Evolutionary conservation across 2,113 vertebrate genomes (phyloP).

Genomic region (Siphamia tubifer): DNA sequence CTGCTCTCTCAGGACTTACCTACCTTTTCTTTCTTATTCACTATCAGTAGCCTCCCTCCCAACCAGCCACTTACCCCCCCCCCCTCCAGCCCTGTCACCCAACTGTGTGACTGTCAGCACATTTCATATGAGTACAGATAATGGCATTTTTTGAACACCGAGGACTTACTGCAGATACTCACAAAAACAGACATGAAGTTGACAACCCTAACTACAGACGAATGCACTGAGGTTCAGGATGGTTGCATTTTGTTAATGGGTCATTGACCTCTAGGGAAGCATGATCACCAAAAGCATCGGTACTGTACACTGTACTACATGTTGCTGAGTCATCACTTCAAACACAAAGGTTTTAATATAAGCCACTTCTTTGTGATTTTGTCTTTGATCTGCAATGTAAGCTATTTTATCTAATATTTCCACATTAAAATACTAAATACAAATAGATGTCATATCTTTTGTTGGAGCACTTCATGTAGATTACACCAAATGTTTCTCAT

Average conservation of each 20-base stretch:
- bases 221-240: not conserved
- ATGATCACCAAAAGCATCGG: not conserved
- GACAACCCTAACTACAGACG: not conserved
- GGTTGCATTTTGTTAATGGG: slow-evolving; percentile 20
- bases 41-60: not conserved
- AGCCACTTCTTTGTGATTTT: no score
- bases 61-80: not conserved
- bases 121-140: slow-evolving; percentile 45
- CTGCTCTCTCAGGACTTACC: slow-evolving; percentile 28
- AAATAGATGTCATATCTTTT: no score
- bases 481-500: no score
- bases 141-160: slow-evolving; percentile 29
- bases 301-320: not conserved
- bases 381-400: no score
- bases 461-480: no score
- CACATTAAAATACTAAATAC: no score
- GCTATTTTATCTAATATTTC: no score
- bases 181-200: not conserved
- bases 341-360: no score
- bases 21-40: slow-evolving; percentile 23
- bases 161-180: slow-evolving; percentile 14
- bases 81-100: not conserved
- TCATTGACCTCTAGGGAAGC: not conserved
- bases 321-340: not conserved
- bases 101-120: slow-evolving; percentile 31